A percentile compares a stretch with the other conserved stretches of the same genome.
Evolutionary conservation across 2,797 vertebrate genomes (phyloP).

Genomic region (Chloroceryle amazona): DNA sequence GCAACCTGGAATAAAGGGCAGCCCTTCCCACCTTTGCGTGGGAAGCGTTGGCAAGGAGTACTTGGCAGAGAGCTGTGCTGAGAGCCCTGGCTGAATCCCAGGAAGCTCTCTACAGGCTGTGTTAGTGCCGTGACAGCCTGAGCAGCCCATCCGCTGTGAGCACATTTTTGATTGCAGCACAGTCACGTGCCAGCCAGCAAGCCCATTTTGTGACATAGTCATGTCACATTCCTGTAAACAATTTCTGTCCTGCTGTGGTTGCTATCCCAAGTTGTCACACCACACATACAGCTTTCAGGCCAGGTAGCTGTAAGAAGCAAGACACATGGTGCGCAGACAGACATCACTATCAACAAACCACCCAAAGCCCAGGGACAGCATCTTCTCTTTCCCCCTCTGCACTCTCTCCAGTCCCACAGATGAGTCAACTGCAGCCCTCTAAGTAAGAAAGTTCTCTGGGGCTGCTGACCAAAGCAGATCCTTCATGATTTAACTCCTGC

Average conservation of each 20-base stretch:
- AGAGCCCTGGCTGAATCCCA: constrained; percentile 34
- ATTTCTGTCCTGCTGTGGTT: background rate
- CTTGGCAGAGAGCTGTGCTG: background rate
- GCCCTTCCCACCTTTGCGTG: constrained; percentile 33
- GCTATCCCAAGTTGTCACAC: background rate
- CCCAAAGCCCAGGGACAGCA: background rate
- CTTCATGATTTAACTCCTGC: background rate
- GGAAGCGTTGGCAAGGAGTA: constrained; percentile 25
- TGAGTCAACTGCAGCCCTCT: background rate
- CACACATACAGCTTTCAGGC: background rate
- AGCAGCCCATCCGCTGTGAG: background rate
- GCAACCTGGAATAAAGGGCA: constrained; percentile 37
- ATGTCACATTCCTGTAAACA: background rate
- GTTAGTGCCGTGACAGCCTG: background rate
- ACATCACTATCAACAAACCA: background rate
- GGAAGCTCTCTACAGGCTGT: background rate
- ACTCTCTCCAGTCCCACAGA: background rate
- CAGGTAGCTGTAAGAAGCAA: background rate
- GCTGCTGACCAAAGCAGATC: background rate
- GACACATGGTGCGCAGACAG: background rate
- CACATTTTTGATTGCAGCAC: background rate
- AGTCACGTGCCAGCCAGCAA: background rate
- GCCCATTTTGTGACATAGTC: background rate
- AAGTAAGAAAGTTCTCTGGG: background rate
- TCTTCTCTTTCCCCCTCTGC: background rate